Base-by-base conservation (phyloP, 2,888 invertebrate genomes). In the Agrenia bidenticulata region DNA sequence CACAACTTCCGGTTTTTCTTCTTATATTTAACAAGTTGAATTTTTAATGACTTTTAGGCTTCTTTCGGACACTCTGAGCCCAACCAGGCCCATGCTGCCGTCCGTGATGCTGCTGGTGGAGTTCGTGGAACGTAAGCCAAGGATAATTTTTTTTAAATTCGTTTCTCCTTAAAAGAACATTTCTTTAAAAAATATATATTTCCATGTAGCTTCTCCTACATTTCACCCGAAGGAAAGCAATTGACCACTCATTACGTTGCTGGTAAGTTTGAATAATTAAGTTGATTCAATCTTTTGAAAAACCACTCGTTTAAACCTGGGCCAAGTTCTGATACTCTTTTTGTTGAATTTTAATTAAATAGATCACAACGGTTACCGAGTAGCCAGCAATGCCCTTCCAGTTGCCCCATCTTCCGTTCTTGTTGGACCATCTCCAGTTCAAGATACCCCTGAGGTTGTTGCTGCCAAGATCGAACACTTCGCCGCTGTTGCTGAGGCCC, bases 371-470 rank as follows among this genome's bases (percentile, higher is more conserved):
- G 78, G 77, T 24, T 82, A 80, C 79, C 79, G 80, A 59, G 82
- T 81, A 27, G 79, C 79, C 65, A 78, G 80, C 77, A 81, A 82
- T 76, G 81, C 80, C 67, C 77, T 81, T 23, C 80, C 80, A 59
- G 77, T 78, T 54, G 79, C 69, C 15, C 73, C 73, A 64, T 61
- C 51, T 15, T 39, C 61, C 32, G 53, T 64, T 50, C 67, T 61
- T 23, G 53, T 63, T 45, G 67, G 59, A 17, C 70, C 67, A 57
- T 59, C 59, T 21, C 78, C 79, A 54, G 78, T 81, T 11, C 77
- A 78, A 67, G 83, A 84, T 68, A 82, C 81, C 0, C 80, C 82
- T 13, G 83, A 83, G 77, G 83, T 83, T 11, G 80, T 79, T 9
- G 79, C 79, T 61, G 83, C 82, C 24, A 81, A 80, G 69, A 75